Conservation (phyloP, 2,888 invertebrate genomes). For the Coelopa pilipes region DNA sequence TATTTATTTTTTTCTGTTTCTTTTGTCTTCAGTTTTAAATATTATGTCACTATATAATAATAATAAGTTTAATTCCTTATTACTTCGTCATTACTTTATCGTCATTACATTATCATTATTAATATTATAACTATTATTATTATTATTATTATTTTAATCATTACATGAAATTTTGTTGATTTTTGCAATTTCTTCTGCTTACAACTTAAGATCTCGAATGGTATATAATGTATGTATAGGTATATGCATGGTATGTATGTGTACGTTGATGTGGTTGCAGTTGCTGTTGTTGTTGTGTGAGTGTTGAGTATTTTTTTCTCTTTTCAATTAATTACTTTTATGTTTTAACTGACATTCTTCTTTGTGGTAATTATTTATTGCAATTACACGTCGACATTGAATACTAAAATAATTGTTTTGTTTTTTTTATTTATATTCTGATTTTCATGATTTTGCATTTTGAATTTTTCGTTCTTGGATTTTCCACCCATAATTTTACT, state of each 20-base stretch:
- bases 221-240: slow-evolving; percentile 17
- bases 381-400: slow-evolving; percentile 45
- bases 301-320: slow-evolving; percentile 25
- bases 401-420: slow-evolving; percentile 46
- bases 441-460: slow-evolving; percentile 35
- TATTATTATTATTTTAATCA: slow-evolving; percentile 47
- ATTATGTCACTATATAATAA: slow-evolving; percentile 25
- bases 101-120: not conserved
- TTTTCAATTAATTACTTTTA: slow-evolving; percentile 29
- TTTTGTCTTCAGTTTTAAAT: slow-evolving; percentile 28
- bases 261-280: not conserved
- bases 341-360: not conserved
- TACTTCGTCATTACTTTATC: slow-evolving; percentile 7
- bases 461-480: slow-evolving; percentile 43
- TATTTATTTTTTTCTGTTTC: slow-evolving; percentile 26
- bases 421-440: slow-evolving; percentile 38
- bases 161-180: slow-evolving; percentile 56
- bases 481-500: slow-evolving; percentile 17
- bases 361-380: slow-evolving; percentile 43
- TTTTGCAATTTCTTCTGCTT: slow-evolving; percentile 44
- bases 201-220: slow-evolving; percentile 21
- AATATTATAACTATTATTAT: slow-evolving; percentile 11
- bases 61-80: slow-evolving; percentile 16
- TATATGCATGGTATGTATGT: slow-evolving; percentile 27
- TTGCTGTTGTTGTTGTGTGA: not conserved